Percentiles rank a stretch among this genome's conserved stretches.
These are phyloP conservation scores for Typhlichthys eigenmanni DNA, from an alignment of 2,797 vertebrate genomes.

Conservation along the genomic window DNA sequence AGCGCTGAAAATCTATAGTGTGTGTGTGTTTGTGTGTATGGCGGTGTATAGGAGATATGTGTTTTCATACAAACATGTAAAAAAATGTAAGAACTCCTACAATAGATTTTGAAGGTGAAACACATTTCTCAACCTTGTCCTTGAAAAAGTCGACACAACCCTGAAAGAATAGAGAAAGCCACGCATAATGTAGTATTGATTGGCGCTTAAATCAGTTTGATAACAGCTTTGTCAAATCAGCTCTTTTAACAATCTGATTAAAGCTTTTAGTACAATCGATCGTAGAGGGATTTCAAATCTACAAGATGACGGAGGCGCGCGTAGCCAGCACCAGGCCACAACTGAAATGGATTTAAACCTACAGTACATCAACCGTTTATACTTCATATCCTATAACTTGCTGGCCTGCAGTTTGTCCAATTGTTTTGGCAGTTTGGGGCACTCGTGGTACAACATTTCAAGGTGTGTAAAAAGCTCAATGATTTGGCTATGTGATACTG, in stretches of 20 bases:
- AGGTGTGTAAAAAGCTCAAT: slow-evolving; percentile 34
- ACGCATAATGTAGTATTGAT: slow-evolving; percentile 78
- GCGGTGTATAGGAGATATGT: background rate
- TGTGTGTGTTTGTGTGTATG: slow-evolving; percentile 1
- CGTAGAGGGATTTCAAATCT: slow-evolving; percentile 70
- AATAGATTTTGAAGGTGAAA: slow-evolving; percentile 39
- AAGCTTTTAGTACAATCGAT: slow-evolving; percentile 82
- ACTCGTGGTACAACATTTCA: no score
- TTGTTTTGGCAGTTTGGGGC: no score
- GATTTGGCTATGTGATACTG: no score
- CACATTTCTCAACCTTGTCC: slow-evolving; percentile 48
- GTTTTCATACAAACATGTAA: background rate
- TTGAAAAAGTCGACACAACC: slow-evolving; percentile 66
- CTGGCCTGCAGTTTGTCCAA: no score
- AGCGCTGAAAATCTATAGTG: background rate
- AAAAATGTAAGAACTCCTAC: background rate
- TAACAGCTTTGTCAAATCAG: slow-evolving; percentile 86
- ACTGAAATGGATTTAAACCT: slow-evolving; percentile 46
- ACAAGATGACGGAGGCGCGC: slow-evolving; percentile 69
- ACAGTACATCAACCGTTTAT: slow-evolving; percentile 37
- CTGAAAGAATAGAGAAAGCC: slow-evolving; percentile 57
- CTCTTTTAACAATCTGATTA: slow-evolving; percentile 86
- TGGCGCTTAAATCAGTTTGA: slow-evolving; percentile 82
- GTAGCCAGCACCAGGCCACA: slow-evolving; percentile 43
- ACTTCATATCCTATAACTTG: slow-evolving; percentile 6